A percentile compares a stretch with the other conserved stretches of the same genome.
Conservation (phyloP, 2,113 vertebrate species). For the Pteropus alecto region DNA sequence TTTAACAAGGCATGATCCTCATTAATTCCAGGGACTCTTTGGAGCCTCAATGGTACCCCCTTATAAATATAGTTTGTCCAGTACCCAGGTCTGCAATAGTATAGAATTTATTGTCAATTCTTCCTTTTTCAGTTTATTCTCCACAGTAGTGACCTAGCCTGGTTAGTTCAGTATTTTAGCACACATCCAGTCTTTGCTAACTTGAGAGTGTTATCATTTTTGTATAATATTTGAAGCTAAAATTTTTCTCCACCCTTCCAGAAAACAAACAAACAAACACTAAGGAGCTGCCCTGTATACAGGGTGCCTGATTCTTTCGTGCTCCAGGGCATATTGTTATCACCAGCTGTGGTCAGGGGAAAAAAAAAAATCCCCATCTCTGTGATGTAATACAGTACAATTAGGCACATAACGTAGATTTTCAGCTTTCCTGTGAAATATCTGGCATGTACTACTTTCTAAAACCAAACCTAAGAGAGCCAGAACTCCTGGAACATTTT, state of each 20-base stretch:
- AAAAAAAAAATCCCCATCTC: not conserved
- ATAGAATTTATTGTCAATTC: not conserved
- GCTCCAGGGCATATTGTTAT: slow-evolving; percentile 61
- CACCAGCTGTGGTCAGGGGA: slow-evolving; percentile 72
- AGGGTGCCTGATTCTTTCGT: not conserved
- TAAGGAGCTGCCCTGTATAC: not conserved
- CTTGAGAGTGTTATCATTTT: not conserved
- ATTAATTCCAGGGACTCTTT: not conserved
- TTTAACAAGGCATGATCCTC: slow-evolving; percentile 15
- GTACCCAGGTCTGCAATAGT: not conserved
- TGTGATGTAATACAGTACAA: slow-evolving; percentile 72
- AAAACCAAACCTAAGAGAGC: slow-evolving; percentile 52
- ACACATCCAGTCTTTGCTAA: not conserved
- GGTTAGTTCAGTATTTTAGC: not conserved
- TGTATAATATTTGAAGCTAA: not conserved
- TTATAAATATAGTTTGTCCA: not conserved
- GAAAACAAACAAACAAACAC: not conserved
- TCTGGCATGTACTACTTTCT: slow-evolving; percentile 57
- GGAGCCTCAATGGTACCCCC: not conserved
- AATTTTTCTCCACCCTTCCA: not conserved
- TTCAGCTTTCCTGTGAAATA: slow-evolving; percentile 72
- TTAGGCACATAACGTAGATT: slow-evolving; percentile 73
- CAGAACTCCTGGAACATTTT: slow-evolving; percentile 71
- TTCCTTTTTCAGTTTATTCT: not conserved
- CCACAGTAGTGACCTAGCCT: not conserved